Percentiles rank a stretch among this genome's conserved stretches.
These are phyloP conservation scores for Hirtodrosophila histrioides DNA, from an alignment of 2,888 invertebrate species.

Conservation along the genomic window DNA sequence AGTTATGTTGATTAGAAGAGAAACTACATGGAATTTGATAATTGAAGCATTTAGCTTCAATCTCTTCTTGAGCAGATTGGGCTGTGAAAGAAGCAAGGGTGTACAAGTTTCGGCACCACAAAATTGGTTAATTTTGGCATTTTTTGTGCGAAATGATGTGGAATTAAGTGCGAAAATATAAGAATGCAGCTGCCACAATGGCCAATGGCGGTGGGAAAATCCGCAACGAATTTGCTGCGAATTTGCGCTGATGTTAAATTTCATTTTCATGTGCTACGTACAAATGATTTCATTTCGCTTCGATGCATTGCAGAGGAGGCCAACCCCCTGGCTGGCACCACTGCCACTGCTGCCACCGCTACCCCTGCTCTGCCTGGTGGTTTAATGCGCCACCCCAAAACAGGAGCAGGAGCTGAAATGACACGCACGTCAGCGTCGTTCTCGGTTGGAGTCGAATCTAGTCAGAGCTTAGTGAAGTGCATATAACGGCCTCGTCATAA, in stretches of 20 bases:
- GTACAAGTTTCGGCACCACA: too few species aligned
- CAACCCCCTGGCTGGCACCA: not conserved
- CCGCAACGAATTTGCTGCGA: conserved; percentile 33
- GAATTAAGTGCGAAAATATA: conserved; percentile 47
- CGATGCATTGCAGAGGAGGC: conserved; percentile 26
- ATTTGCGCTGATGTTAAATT: conserved; percentile 52
- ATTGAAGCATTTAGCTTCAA: too few species aligned
- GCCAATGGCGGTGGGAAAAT: conserved; percentile 34
- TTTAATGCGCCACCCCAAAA: too few species aligned
- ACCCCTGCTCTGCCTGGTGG: too few species aligned
- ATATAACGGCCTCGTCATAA: conserved; percentile 56
- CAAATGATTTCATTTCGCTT: conserved; percentile 61
- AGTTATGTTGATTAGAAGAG: too few species aligned
- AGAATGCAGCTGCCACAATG: conserved; percentile 38
- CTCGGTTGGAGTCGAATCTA: conserved; percentile 5
- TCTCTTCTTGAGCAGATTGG: too few species aligned
- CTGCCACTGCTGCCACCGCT: not conserved
- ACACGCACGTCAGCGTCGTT: conserved; percentile 34
- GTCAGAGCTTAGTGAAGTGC: conserved; percentile 40
- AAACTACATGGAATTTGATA: too few species aligned
- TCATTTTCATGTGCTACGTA: conserved; percentile 53
- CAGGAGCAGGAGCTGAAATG: conserved; percentile 4
- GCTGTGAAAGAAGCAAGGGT: too few species aligned
- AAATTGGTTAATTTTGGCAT: not conserved
- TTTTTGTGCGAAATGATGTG: conserved; percentile 42